Evolutionary conservation across 2,888 invertebrate species (phyloP).

Genomic region (Metallyticus violacea): DNA sequence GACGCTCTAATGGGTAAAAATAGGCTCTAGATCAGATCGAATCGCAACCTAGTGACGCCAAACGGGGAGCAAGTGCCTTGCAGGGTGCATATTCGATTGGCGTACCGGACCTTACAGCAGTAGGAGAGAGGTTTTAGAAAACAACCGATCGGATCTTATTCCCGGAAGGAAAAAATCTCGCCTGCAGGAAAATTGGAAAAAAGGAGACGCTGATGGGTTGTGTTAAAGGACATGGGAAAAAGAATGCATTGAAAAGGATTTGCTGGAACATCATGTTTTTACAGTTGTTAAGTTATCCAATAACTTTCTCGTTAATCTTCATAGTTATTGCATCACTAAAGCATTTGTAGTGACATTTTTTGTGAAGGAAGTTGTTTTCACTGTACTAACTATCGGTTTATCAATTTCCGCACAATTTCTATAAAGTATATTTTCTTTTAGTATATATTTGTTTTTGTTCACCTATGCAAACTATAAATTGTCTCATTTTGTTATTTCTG

Average conservation of each 20-base stretch:
- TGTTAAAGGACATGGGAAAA: background rate
- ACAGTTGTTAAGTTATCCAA: background rate
- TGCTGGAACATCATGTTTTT: background rate
- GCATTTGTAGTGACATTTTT: no score
- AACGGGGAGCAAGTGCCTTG: background rate
- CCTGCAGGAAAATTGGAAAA: background rate
- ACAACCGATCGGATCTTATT: background rate
- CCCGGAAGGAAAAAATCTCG: background rate
- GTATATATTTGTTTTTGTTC: no score
- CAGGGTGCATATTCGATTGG: background rate
- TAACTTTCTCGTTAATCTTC: background rate
- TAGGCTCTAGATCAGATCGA: background rate
- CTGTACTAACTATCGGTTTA: no score
- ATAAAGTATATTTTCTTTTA: no score
- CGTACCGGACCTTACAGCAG: background rate
- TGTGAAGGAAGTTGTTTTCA: no score
- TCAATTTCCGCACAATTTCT: no score
- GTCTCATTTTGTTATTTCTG: no score
- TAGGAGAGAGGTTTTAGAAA: background rate
- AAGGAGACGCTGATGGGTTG: background rate
- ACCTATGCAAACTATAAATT: no score
- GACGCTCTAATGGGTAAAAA: conserved; percentile 8
- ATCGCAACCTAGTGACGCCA: background rate
- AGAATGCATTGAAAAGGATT: background rate
- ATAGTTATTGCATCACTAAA: no score